Conservation (phyloP, 2,113 vertebrate genomes). For the human (Homo sapiens) region DNA sequence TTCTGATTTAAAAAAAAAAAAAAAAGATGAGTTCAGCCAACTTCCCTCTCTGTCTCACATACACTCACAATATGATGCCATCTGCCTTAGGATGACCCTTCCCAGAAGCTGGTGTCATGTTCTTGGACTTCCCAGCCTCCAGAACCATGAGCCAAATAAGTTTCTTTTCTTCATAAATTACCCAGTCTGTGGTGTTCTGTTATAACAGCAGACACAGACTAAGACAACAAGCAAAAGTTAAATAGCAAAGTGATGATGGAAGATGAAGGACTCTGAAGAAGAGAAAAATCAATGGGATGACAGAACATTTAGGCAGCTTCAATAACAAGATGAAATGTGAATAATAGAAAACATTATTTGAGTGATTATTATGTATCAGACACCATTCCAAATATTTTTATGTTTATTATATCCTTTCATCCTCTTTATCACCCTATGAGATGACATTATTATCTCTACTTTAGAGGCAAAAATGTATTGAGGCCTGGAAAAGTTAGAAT, state of each 20-base stretch:
- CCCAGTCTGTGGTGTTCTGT: neutral
- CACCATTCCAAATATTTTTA: neutral
- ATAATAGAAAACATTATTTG: neutral
- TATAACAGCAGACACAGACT: neutral
- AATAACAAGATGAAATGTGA: neutral
- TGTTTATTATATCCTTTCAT: neutral
- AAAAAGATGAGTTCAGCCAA: neutral
- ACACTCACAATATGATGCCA: neutral
- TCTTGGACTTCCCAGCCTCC: neutral
- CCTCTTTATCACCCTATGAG: neutral
- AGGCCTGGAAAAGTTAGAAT: neutral
- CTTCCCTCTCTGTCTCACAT: neutral
- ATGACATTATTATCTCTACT: neutral
- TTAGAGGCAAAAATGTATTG: neutral
- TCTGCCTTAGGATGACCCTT: neutral
- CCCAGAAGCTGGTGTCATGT: neutral
- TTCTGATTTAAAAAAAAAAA: neutral
- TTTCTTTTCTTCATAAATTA: neutral
- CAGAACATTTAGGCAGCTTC: neutral
- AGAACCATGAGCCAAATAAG: neutral
- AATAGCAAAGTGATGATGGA: neutral
- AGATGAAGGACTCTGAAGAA: constrained; percentile 5
- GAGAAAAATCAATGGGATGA: neutral
- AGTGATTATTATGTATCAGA: neutral
- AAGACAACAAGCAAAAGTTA: neutral